Conservation (phyloP, 2,113 vertebrate genomes). For the Melanerpes aurifrons region DNA sequence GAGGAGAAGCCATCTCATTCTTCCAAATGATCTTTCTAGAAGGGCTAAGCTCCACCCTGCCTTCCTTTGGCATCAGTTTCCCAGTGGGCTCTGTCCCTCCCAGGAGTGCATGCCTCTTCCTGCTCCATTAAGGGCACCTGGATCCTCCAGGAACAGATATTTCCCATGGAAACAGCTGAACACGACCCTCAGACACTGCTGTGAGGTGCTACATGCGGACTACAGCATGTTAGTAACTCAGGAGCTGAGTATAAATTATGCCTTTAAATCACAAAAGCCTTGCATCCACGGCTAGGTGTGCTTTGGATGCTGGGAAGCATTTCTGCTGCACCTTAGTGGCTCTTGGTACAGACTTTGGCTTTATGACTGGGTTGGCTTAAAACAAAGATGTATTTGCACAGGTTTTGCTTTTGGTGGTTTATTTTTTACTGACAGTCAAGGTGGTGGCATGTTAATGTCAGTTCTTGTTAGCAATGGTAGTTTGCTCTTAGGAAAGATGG, state of each 20-base stretch:
- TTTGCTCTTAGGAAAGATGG: neutral
- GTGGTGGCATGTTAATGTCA: neutral
- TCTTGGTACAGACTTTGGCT: neutral
- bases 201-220: accelerated
- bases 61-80: neutral
- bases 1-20: accelerated
- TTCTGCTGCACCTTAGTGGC: neutral
- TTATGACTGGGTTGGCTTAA: neutral
- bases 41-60: neutral
- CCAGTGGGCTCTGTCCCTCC: neutral
- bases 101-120: neutral
- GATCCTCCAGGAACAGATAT: accelerated
- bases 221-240: neutral
- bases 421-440: neutral
- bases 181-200: neutral
- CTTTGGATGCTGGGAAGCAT: neutral
- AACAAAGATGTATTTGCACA: conserved; percentile 3
- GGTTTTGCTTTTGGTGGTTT: neutral
- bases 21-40: neutral
- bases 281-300: neutral
- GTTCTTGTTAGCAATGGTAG: accelerated
- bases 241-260: neutral
- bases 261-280: neutral
- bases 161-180: neutral
- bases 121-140: neutral